Base-by-base conservation (phyloP, 2,888 invertebrate species). In the Helleia helle region DNA sequence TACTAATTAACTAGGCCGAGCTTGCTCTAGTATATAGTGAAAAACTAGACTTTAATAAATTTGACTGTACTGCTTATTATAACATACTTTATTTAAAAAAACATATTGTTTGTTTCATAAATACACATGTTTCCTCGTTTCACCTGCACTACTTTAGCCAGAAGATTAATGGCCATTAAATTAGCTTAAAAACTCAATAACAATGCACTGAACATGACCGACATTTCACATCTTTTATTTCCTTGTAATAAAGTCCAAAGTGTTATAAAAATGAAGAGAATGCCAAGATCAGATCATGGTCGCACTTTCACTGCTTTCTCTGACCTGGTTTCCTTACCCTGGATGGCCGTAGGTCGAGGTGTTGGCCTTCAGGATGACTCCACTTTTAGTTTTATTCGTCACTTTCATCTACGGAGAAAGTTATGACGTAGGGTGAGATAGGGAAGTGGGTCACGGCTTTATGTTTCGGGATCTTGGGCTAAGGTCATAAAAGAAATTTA, bases 271-370 rank as follows among this genome's bases (percentile, higher is more conserved):
- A 47, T 40, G 43, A 65, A 65, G 71, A 71, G 71, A 75, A 72
- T 67, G 66, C 58, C 48, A 56, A 65, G 70, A 73, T 70, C 73
- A 73, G 70, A 72, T 77, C 73, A 72, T 62, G 75, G 73, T 64
- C 73, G 60, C 49, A 72, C 80, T 81, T 80, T 81, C 80, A 65
- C 79, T 69, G 59, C 71, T 83, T 81, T 81, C 81, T 66, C 71
- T 47, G 75, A 66, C 80, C 74, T 65, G 72, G 70, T 56, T 55
- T 42, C 43, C 44, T 48, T 55, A 58, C 43, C 49, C 48, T 48
- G 46, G 48, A 57, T 69, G 73, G 73, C 68, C 62, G 71, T 69
- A 77, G 77, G 80, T 74, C 71, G 62, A 60, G 59, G 52, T 43
- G 62, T 39, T 51, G 73, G 63, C 81, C 79, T 77, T 75, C 72